Evolutionary conservation across 1,140 invertebrate species (phyloP), one percentile per base, ranked within the genome.

Genomic region (Drosophila hydei): DNA sequence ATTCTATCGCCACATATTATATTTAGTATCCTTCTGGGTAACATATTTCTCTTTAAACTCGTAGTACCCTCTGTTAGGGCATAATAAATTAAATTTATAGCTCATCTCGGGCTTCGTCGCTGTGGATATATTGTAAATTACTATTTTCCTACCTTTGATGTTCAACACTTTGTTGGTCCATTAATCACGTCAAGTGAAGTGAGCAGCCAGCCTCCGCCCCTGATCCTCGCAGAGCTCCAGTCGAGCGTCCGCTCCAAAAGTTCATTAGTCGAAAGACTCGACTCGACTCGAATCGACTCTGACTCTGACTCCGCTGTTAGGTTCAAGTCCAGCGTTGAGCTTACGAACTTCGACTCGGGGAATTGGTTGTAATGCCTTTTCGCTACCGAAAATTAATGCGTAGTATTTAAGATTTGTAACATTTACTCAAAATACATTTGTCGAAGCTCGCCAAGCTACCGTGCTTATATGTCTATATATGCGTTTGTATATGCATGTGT

Each of bases 321-420:
- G 60, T 62, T 73, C 74, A 67, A 68, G 51, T 59, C 47, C 27
- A 52, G 42, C 14, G 18, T 16, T 36, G 27, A 45, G 50, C 67
- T 62, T 62, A 50, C 55, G 48, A 33, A 19, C 23, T 51, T 56
- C 43, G 50, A 56, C 36, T 65, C 42, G 12, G 8, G 25, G 40
- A 36, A 30, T 65, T 65, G 58, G 43, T 56, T 62, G 72, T 87
- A 88, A 88, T 87, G 81, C 72, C 55, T 73, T 74, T 81, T 75
- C 83, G 83, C 83, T 87, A 88, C 83, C 75, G 83, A 87, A 87
- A 88, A 87, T 87, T 81, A 88, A 87, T 87, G 83, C 83, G 83
- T 83, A 78, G 27, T 78, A 78, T 75, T 83, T 83, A 33, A 21
- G 64, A 78, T 81, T 80, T 87, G 63, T 65, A 72, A 42, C 50